Base-by-base conservation (phyloP, 2,113 vertebrate genomes). In the Saiga tatarica region DNA sequence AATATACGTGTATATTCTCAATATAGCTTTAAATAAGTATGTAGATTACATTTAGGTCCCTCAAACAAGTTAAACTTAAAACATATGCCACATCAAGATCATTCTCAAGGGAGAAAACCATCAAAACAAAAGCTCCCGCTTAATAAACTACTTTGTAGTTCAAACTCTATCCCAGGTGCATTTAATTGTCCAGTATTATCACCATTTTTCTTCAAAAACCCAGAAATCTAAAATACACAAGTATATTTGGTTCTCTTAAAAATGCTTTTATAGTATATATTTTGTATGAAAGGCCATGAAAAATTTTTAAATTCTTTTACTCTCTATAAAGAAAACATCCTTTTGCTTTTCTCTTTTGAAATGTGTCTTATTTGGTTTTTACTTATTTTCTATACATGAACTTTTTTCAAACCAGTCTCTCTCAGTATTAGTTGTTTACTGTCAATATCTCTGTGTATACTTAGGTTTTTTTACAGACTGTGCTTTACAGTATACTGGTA, bases 101-200 rank as follows among this genome's bases (percentile, higher is more conserved):
- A 95, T 64, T 64, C 57, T 93, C 74, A 86, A 87, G 47, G n/a
- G 87, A 96, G 79, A 97, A 93, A 97, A 82, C 14, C 78, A 98
- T 59, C 47, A 81, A 79, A 95, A 98, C 89, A 93, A 97, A 89
- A 89, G 52, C 15, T 87, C 67, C 87, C 21, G 30, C 76, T 94
- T 94, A 96, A 82, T 89, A 93, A 82, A 95, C 67, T 45, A 95
- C 52, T 84, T 85, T 60, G 86, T 78, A 60, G 26, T 92, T 92
- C 95, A 95, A 62, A 45, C 16, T 97, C 90, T 90, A 85, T 8
- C 57, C 21, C 87, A 94, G 59, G 47, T 94, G 19, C 62, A 92
- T 92, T 92, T 90, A 92, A 92, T 81, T 67, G 19, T 83, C 42
- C n/a, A 83, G 28, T 78, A 62, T 86, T 94, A 89, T 71, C 64